Conservation (phyloP, 2,888 invertebrate species). For the Calameuta pallipes region DNA sequence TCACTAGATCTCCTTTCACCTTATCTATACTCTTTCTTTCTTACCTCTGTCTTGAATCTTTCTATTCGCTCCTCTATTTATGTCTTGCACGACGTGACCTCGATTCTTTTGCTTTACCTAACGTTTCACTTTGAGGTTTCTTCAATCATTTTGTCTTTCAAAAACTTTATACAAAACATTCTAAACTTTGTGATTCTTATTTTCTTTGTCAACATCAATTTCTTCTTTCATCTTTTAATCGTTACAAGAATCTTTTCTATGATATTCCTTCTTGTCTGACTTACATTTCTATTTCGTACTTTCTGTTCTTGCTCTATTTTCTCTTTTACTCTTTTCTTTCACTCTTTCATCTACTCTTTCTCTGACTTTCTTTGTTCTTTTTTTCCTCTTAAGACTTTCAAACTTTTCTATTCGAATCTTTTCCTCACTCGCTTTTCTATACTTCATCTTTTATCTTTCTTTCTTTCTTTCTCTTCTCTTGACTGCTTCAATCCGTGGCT, state of each 20-base stretch:
- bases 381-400: not conserved
- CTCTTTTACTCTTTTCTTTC: not conserved
- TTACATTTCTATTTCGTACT: not conserved
- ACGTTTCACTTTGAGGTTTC: not conserved
- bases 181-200: not conserved
- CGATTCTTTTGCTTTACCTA: not conserved
- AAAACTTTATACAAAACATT: not conserved
- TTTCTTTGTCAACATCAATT: not conserved
- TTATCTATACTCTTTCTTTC: not conserved
- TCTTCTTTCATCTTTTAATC: not conserved
- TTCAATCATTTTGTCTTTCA: not conserved
- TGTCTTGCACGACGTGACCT: not conserved
- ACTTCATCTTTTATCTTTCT: slow-evolving; percentile 15
- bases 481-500: not conserved
- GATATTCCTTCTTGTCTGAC: not conserved
- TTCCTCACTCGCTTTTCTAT: not conserved
- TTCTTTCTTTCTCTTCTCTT: not conserved
- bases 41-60: not conserved
- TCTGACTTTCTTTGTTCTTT: slow-evolving; percentile 7
- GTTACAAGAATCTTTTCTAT: not conserved
- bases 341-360: slow-evolving; percentile 18
- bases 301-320: not conserved
- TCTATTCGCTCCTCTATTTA: not conserved
- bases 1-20: slow-evolving; percentile 3
- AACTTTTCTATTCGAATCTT: slow-evolving; percentile 4